Conservation (phyloP, 1,140 invertebrate species). For the Lycorma delicatula region DNA sequence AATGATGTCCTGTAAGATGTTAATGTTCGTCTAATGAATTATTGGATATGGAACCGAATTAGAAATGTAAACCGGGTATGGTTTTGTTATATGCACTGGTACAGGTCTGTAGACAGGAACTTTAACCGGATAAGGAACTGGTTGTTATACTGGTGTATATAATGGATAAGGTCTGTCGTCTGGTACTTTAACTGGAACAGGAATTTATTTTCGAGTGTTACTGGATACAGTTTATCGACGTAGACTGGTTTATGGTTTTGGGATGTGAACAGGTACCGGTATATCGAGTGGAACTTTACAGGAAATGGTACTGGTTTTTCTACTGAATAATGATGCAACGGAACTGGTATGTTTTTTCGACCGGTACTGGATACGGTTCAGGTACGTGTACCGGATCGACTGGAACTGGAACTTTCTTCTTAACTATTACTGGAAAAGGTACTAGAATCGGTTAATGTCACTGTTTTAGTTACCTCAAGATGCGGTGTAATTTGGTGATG, state of each 20-base stretch:
- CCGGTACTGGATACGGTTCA: slow-evolving; percentile 43
- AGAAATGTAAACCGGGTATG: not conserved
- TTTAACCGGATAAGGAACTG: slow-evolving; percentile 36
- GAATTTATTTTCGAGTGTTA: too few species aligned
- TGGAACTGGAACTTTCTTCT: slow-evolving; percentile 13
- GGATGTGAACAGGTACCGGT: not conserved
- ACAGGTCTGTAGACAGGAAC: slow-evolving; percentile 36
- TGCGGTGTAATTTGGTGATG: too few species aligned
- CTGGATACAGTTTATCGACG: slow-evolving; percentile 54
- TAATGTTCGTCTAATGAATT: too few species aligned
- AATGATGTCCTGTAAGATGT: too few species aligned
- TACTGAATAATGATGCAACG: not conserved
- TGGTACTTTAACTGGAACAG: too few species aligned
- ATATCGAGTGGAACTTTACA: not conserved
- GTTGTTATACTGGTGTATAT: too few species aligned
- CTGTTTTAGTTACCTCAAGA: not conserved
- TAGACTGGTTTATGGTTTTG: too few species aligned
- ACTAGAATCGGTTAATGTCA: not conserved
- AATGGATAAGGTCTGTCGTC: slow-evolving; percentile 44
- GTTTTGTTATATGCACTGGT: slow-evolving; percentile 34
- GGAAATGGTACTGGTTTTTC: slow-evolving; percentile 1
- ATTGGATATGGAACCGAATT: not conserved
- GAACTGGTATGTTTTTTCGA: not conserved
- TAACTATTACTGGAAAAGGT: slow-evolving; percentile 14
- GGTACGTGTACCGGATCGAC: slow-evolving; percentile 41